These are phyloP conservation scores for Trachelus troglodyta DNA, from an alignment of 2,888 invertebrate species.

Conservation along the genomic window DNA sequence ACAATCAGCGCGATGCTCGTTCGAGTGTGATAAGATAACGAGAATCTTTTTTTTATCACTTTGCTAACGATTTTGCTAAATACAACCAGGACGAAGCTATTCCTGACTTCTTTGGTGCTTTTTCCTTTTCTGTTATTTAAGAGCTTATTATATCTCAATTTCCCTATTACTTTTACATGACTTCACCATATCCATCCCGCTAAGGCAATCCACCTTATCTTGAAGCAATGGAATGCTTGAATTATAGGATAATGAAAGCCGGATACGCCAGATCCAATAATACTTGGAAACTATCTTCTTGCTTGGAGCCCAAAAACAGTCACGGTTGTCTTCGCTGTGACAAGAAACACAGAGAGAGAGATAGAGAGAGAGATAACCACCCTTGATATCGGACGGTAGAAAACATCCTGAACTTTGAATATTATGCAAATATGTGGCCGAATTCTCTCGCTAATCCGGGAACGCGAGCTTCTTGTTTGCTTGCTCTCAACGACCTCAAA, in stretches of 20 bases:
- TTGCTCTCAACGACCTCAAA: too few species aligned
- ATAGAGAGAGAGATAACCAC: background rate
- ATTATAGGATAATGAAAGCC: background rate
- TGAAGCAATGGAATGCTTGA: slow-evolving; percentile 5
- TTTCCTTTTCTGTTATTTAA: background rate
- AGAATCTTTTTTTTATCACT: slow-evolving; percentile 51
- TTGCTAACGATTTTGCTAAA: slow-evolving; percentile 44
- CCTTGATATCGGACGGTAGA: background rate
- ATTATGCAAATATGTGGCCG: slow-evolving; percentile 12
- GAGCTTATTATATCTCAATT: slow-evolving; percentile 22
- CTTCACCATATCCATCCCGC: background rate
- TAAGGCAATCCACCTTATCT: background rate
- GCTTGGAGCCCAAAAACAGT: slow-evolving; percentile 12
- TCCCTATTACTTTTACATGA: slow-evolving; percentile 37
- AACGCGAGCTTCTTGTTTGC: too few species aligned
- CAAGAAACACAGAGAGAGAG: background rate
- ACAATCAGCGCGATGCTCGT: slow-evolving; percentile 47
- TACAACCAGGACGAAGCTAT: slow-evolving; percentile 35
- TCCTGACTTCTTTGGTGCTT: slow-evolving; percentile 17
- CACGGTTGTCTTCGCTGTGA: slow-evolving; percentile 8
- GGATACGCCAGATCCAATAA: slow-evolving; percentile 9
- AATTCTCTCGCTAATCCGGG: slow-evolving; percentile 1
- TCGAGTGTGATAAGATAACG: slow-evolving; percentile 16
- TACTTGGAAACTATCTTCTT: slow-evolving; percentile 21
- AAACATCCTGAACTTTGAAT: slow-evolving; percentile 17